phyloP scores from a whole-genome alignment of 2,888 invertebrate genomes.

The Drosophila nr. perissopoda region DNA sequence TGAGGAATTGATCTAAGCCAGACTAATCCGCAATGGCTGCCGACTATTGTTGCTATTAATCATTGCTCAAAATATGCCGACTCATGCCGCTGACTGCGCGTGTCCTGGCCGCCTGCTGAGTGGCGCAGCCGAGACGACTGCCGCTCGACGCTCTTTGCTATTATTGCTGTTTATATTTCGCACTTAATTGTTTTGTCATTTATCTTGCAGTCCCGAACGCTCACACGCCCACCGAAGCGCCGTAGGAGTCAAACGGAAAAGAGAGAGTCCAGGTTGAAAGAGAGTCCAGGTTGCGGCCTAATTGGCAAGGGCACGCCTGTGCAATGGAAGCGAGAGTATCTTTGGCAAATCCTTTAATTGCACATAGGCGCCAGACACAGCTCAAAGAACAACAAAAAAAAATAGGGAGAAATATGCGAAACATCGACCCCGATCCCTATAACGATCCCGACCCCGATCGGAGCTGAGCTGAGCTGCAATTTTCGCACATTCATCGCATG shows the following conservation, averaged over 20 bases:
- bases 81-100: constrained; percentile 61
- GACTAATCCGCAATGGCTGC: constrained; percentile 31
- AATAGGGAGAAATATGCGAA: background rate
- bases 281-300: constrained; percentile 29
- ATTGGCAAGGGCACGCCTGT: constrained; percentile 61
- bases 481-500: constrained; percentile 62
- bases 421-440: constrained; percentile 3
- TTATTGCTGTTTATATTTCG: constrained; percentile 80
- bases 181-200: constrained; percentile 84
- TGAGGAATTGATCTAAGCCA: constrained; percentile 25
- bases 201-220: constrained; percentile 66
- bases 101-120: constrained; percentile 66
- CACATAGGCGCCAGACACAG: constrained; percentile 62
- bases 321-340: constrained; percentile 4
- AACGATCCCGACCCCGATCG: background rate
- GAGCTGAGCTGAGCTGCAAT: constrained; percentile 31
- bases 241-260: background rate
- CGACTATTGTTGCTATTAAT: constrained; percentile 54
- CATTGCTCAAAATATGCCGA: constrained; percentile 58
- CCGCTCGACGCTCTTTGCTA: constrained; percentile 25
- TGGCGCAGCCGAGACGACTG: constrained; percentile 13
- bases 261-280: background rate
- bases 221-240: constrained; percentile 30
- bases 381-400: background rate
- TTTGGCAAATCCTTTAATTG: constrained; percentile 76